Percentiles rank a stretch among this genome's conserved stretches.
Evolutionary conservation across 2,797 vertebrate species (phyloP).

Genomic region (Melanotaenia pygmaea): DNA sequence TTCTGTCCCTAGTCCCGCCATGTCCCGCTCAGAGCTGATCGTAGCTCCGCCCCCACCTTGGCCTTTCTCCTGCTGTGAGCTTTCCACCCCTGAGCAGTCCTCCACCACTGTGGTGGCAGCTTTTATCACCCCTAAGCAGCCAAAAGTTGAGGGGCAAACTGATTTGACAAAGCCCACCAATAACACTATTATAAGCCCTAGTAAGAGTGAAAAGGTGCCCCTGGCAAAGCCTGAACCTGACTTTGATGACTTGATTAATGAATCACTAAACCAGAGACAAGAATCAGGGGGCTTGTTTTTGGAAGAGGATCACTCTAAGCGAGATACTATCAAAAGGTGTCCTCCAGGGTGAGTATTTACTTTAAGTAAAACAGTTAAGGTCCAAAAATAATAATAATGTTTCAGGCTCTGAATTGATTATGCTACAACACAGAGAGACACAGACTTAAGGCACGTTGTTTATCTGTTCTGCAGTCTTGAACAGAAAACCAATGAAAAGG

Average conservation of each 20-base stretch:
- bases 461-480: slow-evolving; percentile 76
- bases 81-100: slow-evolving; percentile 49
- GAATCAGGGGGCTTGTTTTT: slow-evolving; percentile 66
- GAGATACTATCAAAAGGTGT: slow-evolving; percentile 75
- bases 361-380: neutral
- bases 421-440: slow-evolving; percentile 28
- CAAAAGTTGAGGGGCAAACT: slow-evolving; percentile 56
- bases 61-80: slow-evolving; percentile 77
- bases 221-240: slow-evolving; percentile 64
- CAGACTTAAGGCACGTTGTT: slow-evolving; percentile 60
- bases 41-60: slow-evolving; percentile 81
- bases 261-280: slow-evolving; percentile 49
- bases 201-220: slow-evolving; percentile 46
- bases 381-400: neutral
- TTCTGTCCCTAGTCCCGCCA: slow-evolving; percentile 78
- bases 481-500: slow-evolving; percentile 64
- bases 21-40: slow-evolving; percentile 68
- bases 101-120: slow-evolving; percentile 61
- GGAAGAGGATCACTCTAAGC: slow-evolving; percentile 70
- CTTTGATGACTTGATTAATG: slow-evolving; percentile 62
- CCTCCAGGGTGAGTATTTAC: slow-evolving; percentile 74
- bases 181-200: slow-evolving; percentile 20
- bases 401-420: slow-evolving; percentile 30
- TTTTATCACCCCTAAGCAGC: slow-evolving; percentile 73
- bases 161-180: slow-evolving; percentile 53